Evolutionary conservation across 2,797 vertebrate genomes (phyloP), one percentile per base, ranked within the genome.

Genomic region (Morelia viridis): DNA sequence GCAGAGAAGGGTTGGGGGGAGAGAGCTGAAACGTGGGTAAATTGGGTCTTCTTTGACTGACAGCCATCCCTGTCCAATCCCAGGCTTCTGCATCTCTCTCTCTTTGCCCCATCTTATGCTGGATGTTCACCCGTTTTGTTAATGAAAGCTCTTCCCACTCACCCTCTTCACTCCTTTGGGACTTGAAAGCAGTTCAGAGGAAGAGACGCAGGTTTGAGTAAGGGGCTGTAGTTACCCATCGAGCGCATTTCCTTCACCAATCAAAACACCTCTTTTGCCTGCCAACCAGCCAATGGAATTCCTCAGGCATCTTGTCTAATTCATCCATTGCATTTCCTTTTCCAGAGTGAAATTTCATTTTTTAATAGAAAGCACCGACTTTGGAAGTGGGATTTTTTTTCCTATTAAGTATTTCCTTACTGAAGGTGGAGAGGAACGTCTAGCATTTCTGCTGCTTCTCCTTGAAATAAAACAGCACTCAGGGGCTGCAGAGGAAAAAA

Each of bases 291-390:
- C 92, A 92, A 92, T 92, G 85, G 89, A 83, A 90, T 88, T 57
- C 85, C 41, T 90, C 46, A 19, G 90, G 85, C 92, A 92, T 92
- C 92, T 83, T 92, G 31, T 90, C 89, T 90, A 92, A 90, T 92
- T 92, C 92, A 90, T 90, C 71, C 85, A 15, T 90, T 87, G 58
- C 68, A 17, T 92, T 89, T 24, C 24, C 46, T 90, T 76, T 92
- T 53, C 17, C 68, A 92, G 89, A 90, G 92, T 84, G 92, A 89
- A 92, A 58, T 90, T 41, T 89, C 46, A 83, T 65, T 88, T 92
- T 92, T 92, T 88, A 88, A 92, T 92, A 92, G 92, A 88, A 92
- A 92, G 92, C 87, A 62, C 68, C 60, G 68, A 88, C 92, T 92
- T 92, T 90, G 87, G 85, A 80, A 86, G 68, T 88, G 89, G 92